Percentiles rank a stretch among this genome's conserved stretches.
These are phyloP conservation scores for Ginglymostoma cirratum DNA, from an alignment of 2,113 vertebrate genomes.

Conservation along the genomic window DNA sequence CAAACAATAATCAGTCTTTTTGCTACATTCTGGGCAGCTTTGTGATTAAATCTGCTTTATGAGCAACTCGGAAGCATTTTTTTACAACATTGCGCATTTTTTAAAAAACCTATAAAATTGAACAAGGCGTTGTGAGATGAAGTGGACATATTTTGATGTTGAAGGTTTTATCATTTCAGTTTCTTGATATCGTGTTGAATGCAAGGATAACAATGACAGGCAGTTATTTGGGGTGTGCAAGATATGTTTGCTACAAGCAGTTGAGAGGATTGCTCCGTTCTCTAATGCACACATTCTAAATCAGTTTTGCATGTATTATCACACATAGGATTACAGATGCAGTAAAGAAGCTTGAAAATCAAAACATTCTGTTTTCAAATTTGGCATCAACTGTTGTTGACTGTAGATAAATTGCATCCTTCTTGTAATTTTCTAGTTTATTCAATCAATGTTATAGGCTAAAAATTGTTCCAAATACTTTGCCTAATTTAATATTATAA, in stretches of 20 bases:
- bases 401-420: not conserved
- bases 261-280: not conserved
- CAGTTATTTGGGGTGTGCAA: not conserved
- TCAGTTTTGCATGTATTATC: not conserved
- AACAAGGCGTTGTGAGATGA: not conserved
- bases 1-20: conserved; percentile 30
- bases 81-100: not conserved
- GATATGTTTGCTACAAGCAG: not conserved
- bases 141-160: conserved; percentile 3
- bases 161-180: not conserved
- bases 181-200: not conserved
- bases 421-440: not conserved
- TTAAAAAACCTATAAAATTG: conserved; percentile 6
- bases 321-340: not conserved
- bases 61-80: not conserved
- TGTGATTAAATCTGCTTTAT: conserved; percentile 32
- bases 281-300: not conserved
- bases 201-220: not conserved
- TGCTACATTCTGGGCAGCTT: not conserved
- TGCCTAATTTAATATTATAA: not conserved
- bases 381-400: not conserved
- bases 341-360: not conserved
- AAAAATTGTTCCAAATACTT: not conserved
- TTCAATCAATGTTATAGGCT: not conserved
- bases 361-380: not conserved